Base-by-base conservation (phyloP, 2,888 invertebrate genomes). In the Eurois occulta region DNA sequence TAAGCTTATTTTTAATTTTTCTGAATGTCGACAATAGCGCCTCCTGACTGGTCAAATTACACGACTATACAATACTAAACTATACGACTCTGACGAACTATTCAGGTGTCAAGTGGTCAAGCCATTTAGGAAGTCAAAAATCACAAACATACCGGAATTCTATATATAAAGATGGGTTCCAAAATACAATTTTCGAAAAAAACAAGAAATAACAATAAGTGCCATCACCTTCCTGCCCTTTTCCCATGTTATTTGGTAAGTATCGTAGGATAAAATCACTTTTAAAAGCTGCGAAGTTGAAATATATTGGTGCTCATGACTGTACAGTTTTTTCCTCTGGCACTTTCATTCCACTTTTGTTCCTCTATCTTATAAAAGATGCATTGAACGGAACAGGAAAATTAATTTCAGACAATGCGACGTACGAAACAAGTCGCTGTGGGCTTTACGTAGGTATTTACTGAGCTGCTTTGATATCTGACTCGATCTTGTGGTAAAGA, bases 401-500 rank as follows among this genome's bases (percentile, higher is more conserved):
- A 95, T 96, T 95, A 95, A 95, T 95, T 94, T 92, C 91, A 95
- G 94, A 95, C 95, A 95, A 95, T 95, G 91, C 89, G 86, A 88
- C 85, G 87, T 85, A 86, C 90, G 91, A 90, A 92, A 91, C 93
- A 87, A 84, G 85, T 85, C 85, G 90, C 84, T 89, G 91, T 72
- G 78, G 86, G 82, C 86, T 88, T 90, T 86, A 83, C 76, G 77
- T 80, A 78, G 82, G 80, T 86, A 86, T 84, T 85, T 78, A 85
- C 82, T 78, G 75, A 75, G 71, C 64, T 46, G 80, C 87, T 86
- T 84, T 84, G 80, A 77, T 77, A 81, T 86, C 80, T 78, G 78
- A 77, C 74, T 83, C 35, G 32, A 81, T 70, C 41, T 84, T 66
- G 72, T 70, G 75, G 71, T 71, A 64, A 64, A 60, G 58, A 75